phyloP scores from a whole-genome alignment of 1,140 invertebrate genomes.

The Yoshiicerus persimilis region DNA sequence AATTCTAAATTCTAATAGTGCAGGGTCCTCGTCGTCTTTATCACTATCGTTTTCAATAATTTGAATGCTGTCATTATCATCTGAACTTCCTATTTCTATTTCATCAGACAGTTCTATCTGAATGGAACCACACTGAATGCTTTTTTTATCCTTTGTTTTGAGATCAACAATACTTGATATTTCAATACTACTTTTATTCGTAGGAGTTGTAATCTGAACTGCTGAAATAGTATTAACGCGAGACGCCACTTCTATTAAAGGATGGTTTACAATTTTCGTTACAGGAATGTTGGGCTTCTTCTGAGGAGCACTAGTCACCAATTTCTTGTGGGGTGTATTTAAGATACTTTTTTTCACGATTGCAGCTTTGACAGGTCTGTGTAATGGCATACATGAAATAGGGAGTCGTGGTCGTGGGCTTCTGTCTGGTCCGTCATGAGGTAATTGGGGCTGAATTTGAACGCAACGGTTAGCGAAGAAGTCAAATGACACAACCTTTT shows the following conservation, averaged over 20 bases:
- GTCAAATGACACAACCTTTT: conserved; percentile 7
- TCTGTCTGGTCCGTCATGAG: not conserved
- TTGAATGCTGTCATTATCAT: not conserved
- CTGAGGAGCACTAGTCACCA: not conserved
- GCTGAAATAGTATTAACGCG: not conserved
- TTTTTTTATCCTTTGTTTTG: not conserved
- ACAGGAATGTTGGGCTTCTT: not conserved
- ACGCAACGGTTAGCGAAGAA: not conserved
- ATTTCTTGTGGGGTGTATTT: not conserved
- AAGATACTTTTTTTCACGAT: not conserved
- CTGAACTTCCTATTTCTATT: not conserved
- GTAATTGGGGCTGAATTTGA: not conserved
- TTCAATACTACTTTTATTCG: not conserved
- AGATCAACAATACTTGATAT: not conserved
- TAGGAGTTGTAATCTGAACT: not conserved
- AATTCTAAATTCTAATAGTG: not conserved
- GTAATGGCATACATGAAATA: not conserved
- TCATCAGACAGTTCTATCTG: not conserved
- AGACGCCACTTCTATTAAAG: not conserved
- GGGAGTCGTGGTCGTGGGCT: not conserved
- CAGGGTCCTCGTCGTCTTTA: not conserved
- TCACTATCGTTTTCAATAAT: not conserved
- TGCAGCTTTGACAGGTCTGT: not conserved
- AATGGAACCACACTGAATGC: not conserved
- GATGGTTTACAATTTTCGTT: not conserved